Conservation (phyloP, 2,113 vertebrate genomes). For the Rattus rattus region DNA sequence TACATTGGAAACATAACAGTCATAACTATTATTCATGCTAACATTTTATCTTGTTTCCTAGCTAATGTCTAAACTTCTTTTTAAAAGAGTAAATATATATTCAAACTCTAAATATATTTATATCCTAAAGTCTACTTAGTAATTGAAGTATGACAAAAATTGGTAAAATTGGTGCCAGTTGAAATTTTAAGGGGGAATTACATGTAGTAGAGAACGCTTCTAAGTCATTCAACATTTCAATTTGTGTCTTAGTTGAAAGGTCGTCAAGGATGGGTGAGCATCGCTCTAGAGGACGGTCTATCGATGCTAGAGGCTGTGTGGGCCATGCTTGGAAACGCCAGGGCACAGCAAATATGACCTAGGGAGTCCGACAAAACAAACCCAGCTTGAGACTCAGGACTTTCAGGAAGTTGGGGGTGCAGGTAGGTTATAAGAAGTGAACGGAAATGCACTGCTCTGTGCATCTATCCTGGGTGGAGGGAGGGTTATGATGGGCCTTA, state of each 20-base stretch:
- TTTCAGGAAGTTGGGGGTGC: background rate
- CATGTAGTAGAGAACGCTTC: background rate
- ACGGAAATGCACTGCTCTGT: background rate
- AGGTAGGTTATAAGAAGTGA: background rate
- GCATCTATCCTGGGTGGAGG: fast-evolving
- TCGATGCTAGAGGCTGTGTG: background rate
- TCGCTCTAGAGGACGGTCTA: background rate
- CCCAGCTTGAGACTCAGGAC: background rate
- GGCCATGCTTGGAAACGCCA: background rate
- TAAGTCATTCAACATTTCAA: background rate
- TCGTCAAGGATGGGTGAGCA: background rate
- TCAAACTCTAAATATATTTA: background rate
- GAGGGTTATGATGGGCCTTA: background rate
- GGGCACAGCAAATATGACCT: background rate
- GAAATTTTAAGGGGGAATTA: background rate
- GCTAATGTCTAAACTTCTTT: background rate
- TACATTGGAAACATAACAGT: background rate
- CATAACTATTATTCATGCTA: background rate
- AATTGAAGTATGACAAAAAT: background rate
- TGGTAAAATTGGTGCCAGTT: background rate
- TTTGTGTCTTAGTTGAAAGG: background rate
- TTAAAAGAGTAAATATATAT: background rate
- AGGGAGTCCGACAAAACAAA: background rate
- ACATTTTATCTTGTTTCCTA: background rate
- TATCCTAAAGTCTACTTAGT: background rate